A percentile compares a stretch with the other conserved stretches of the same genome.
These are phyloP conservation scores for Pimpla rufipes DNA, from an alignment of 2,888 invertebrate genomes.

Conservation along the genomic window DNA sequence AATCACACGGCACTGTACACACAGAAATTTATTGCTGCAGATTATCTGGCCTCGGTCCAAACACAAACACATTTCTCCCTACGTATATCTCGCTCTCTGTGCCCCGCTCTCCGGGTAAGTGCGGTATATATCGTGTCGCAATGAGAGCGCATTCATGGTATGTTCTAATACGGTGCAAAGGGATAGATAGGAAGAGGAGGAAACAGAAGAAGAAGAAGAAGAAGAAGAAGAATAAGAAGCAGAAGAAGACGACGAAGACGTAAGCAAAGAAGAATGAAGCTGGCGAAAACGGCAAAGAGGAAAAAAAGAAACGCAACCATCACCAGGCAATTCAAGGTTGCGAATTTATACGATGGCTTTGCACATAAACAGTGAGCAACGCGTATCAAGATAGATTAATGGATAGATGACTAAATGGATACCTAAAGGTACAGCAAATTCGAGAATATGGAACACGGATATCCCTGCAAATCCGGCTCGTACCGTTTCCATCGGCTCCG, in stretches of 20 bases:
- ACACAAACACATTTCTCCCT: constrained; percentile 83
- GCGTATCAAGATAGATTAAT: constrained; percentile 37
- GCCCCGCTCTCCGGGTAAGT: constrained; percentile 12
- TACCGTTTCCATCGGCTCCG: constrained; percentile 25
- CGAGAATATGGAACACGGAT: constrained; percentile 42
- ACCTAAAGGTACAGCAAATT: constrained; percentile 58
- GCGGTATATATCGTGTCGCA: constrained; percentile 24
- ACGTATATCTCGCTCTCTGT: constrained; percentile 40
- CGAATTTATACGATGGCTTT: constrained; percentile 1
- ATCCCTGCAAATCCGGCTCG: constrained; percentile 44
- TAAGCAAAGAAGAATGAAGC: constrained; percentile 54
- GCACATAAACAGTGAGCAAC: constrained; percentile 22
- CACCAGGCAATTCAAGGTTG: neutral
- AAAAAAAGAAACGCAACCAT: constrained; percentile 5
- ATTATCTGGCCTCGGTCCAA: constrained; percentile 84
- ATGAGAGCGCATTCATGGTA: constrained; percentile 28
- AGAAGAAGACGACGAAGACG: constrained; percentile 50
- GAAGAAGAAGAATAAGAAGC: no score
- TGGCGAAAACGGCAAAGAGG: constrained; percentile 40
- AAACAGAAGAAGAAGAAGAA: constrained; percentile 45
- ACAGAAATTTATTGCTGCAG: constrained; percentile 84
- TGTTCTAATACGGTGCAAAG: constrained; percentile 26
- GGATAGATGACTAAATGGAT: constrained; percentile 62
- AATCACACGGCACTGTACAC: constrained; percentile 83
- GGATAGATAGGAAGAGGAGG: constrained; percentile 32